These are phyloP conservation scores for Brenthis hecate DNA, from an alignment of 2,888 invertebrate genomes.

Conservation along the genomic window DNA sequence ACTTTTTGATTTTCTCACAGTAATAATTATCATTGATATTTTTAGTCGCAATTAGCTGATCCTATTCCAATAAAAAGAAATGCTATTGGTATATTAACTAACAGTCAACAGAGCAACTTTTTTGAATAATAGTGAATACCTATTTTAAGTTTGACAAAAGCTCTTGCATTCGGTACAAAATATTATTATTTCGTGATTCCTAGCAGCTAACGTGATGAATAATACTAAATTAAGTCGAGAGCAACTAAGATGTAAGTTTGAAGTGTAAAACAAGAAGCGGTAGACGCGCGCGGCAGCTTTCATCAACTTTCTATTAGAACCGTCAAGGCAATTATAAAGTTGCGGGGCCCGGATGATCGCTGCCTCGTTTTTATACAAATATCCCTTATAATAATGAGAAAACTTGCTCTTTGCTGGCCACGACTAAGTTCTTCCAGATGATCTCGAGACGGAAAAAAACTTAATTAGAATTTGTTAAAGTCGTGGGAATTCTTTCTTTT, in stretches of 20 bases:
- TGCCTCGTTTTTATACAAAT: conserved; percentile 74
- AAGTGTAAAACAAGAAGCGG: conserved; percentile 66
- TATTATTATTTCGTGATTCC: conserved; percentile 19
- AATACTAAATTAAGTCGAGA: conserved; percentile 44
- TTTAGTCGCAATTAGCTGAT: too few relatives aligned
- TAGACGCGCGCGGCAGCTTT: conserved; percentile 67
- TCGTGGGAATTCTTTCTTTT: conserved; percentile 37
- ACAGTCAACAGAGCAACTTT: neutral
- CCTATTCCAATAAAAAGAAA: too few relatives aligned
- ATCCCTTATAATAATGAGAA: conserved; percentile 74
- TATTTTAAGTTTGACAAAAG: conserved; percentile 1
- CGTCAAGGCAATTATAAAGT: conserved; percentile 80
- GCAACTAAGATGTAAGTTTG: conserved; percentile 69
- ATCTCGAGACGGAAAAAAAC: conserved; percentile 64
- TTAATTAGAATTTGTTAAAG: conserved; percentile 50
- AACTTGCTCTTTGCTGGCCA: conserved; percentile 66
- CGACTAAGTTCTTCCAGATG: conserved; percentile 66
- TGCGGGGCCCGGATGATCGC: conserved; percentile 63
- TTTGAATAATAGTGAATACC: neutral
- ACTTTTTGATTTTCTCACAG: too few relatives aligned
- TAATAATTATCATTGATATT: too few relatives aligned
- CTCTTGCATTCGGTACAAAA: neutral
- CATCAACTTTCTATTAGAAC: conserved; percentile 78
- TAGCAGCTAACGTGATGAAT: conserved; percentile 36
- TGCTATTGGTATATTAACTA: neutral